Percentiles rank a stretch among this genome's conserved stretches.
Conservation (phyloP, 2,113 vertebrate species). For the Piprites chloris region DNA sequence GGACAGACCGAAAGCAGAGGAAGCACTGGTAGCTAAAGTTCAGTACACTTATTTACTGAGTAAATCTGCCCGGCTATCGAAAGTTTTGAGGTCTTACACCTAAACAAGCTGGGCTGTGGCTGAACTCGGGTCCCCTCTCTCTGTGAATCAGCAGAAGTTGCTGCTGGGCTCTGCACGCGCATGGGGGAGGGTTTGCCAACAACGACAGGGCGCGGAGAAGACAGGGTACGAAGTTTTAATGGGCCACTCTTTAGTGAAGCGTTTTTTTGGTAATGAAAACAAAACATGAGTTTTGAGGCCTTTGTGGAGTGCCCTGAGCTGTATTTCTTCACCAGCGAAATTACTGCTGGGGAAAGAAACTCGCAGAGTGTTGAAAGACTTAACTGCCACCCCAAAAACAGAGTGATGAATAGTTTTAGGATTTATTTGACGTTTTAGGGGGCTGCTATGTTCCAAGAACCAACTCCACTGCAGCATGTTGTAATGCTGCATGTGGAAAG, state of each 20-base stretch:
- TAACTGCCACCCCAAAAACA: conserved; percentile 63
- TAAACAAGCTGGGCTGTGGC: neutral
- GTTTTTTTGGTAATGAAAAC: conserved; percentile 52
- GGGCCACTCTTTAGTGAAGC: neutral
- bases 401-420: conserved; percentile 57
- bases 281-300: conserved; percentile 47
- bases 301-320: conserved; percentile 43
- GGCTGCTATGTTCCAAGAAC: conserved; percentile 33
- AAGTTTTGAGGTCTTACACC: neutral
- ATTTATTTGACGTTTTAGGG: conserved; percentile 62
- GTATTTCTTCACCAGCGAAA: conserved; percentile 48
- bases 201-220: neutral
- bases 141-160: neutral
- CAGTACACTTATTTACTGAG: neutral
- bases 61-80: neutral
- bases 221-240: conserved; percentile 10
- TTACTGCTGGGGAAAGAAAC: conserved; percentile 48
- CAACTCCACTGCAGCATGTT: neutral
- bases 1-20: neutral
- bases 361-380: conserved; percentile 58
- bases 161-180: neutral
- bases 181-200: neutral
- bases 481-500: neutral
- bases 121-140: neutral
- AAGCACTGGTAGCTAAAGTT: neutral